phyloP scores from a whole-genome alignment of 1,140 invertebrate species.

The Diabrotica undecimpunctata region DNA sequence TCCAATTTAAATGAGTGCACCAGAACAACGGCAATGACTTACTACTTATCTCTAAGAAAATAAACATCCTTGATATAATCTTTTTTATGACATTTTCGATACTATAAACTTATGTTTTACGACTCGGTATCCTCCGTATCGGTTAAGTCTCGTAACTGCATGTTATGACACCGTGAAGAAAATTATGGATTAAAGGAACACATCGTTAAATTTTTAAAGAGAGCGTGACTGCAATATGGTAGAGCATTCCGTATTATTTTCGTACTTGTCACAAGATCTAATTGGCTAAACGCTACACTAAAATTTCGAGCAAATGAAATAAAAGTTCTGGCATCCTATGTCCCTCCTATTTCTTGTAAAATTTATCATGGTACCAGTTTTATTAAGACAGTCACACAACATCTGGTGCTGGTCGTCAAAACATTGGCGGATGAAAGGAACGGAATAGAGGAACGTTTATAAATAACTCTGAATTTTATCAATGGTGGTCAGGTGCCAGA shows the following conservation, averaged over 20 bases:
- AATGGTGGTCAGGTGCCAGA: no score
- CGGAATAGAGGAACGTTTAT: no score
- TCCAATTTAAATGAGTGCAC: no score
- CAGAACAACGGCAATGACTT: no score
- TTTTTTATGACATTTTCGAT: no score
- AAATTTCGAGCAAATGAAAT: neutral
- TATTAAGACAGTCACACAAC: neutral
- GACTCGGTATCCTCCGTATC: no score
- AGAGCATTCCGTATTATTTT: neutral
- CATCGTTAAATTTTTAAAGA: conserved; percentile 1
- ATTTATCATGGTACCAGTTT: conserved; percentile 2
- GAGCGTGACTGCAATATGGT: conserved; percentile 1
- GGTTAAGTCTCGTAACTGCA: neutral
- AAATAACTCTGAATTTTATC: no score
- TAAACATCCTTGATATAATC: no score
- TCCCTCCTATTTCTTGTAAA: neutral
- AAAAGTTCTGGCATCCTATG: conserved; percentile 1
- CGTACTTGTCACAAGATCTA: neutral
- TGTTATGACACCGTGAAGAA: neutral
- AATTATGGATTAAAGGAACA: neutral
- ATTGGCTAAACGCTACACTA: neutral
- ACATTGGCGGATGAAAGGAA: neutral
- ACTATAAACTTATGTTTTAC: no score
- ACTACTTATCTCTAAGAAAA: no score
- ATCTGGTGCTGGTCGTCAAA: neutral